Base-by-base conservation (phyloP, 2,888 invertebrate species). In the Diarsia dahlii region DNA sequence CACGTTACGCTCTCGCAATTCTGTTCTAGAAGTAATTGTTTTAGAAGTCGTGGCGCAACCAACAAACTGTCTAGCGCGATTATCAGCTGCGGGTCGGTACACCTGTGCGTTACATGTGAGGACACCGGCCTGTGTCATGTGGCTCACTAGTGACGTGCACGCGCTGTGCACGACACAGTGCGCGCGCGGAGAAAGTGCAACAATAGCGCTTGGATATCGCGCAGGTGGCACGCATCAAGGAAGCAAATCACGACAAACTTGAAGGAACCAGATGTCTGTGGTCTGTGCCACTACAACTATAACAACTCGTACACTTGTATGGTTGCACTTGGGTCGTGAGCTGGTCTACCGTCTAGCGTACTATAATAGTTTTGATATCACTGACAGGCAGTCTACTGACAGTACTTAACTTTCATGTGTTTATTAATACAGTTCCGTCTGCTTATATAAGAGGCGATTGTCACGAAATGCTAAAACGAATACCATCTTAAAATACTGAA, bases 161-260 rank as follows among this genome's bases (percentile, higher is more conserved):
- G 45, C n/a, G 13, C 15, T 3, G 20, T 10, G 15, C 39, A 39
- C 39, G 39, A 39, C 39, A 39, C 6, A 39, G 39, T 39, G 39
- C 39, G 39, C 12, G 28, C 2, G 13, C 50, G 50, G 66, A 34
- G 71, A 71, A 66, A 71, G 66, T 66, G 15, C 28, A 20, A 45
- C 39, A 20, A 12, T 71, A 45, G 50, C n/a, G n/a, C 18, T 54
- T 39, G n/a, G 18, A 23, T 28, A 60, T 10, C 23, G 64, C 18
- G 48, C 48, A 34, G 34, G 70, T 18, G 48, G 48, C 48, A 62
- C 62, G 70, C 23, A 9, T 18, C 39, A 10, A 5, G 50, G 66
- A 28, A 71, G 23, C 39, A 23, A 34, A 23, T 28, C 39, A 50
- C 15, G 52, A 52, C 20, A 39, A 52, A 23, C 9, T 28, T 52